Evolutionary conservation across 2,888 invertebrate species (phyloP).

Genomic region (Chalcosyrphus nemorum): DNA sequence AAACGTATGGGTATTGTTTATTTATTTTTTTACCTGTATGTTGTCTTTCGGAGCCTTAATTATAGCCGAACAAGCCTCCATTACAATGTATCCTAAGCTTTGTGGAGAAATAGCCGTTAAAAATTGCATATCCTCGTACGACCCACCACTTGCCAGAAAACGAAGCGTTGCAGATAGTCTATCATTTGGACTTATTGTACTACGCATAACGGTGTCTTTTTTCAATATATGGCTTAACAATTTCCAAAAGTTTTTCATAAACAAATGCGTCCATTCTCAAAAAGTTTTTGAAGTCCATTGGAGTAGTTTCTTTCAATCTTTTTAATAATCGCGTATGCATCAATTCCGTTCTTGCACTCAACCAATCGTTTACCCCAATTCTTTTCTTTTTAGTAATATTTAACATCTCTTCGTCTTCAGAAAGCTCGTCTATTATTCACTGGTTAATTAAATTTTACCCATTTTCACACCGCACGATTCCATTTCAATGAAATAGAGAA

Average conservation of each 20-base stretch:
- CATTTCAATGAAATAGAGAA: conserved; percentile 6
- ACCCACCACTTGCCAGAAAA: conserved; percentile 11
- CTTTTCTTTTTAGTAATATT: conserved; percentile 3
- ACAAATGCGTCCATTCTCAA: not conserved
- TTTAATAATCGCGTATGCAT: not conserved
- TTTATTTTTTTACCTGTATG: too few relatives aligned
- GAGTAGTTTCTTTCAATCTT: not conserved
- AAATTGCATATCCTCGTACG: not conserved
- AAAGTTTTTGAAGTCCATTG: conserved; percentile 12
- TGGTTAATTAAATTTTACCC: conserved; percentile 4
- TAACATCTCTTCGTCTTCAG: not conserved
- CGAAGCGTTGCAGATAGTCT: conserved; percentile 9
- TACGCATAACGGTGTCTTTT: not conserved
- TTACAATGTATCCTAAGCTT: not conserved
- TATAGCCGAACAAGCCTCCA: too few relatives aligned
- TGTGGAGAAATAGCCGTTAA: not conserved
- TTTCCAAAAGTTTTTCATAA: conserved; percentile 13
- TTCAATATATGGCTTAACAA: not conserved
- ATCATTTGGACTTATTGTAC: conserved; percentile 5
- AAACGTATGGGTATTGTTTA: too few relatives aligned
- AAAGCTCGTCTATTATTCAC: conserved; percentile 9
- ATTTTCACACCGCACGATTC: not conserved
- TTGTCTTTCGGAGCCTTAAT: too few relatives aligned
- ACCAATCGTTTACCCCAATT: conserved; percentile 3
- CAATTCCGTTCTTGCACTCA: conserved; percentile 5